A percentile compares a stretch with the other conserved stretches of the same genome.
Conservation (phyloP, 2,888 invertebrate species). For the Scaptomyza polygonia region DNA sequence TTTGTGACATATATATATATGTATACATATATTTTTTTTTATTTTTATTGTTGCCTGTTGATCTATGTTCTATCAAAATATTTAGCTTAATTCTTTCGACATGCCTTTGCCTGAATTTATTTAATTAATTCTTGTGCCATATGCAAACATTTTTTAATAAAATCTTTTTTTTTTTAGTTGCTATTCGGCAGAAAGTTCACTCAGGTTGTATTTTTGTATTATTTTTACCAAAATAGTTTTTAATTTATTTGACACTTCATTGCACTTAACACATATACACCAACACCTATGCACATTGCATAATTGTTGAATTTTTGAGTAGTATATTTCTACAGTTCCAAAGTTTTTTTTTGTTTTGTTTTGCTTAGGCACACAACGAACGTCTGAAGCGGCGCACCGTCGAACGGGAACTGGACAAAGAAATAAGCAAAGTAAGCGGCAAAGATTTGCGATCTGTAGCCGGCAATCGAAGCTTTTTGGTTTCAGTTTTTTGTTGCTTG, state of each 20-base stretch:
- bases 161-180: constrained; percentile 10
- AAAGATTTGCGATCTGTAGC: constrained; percentile 44
- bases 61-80: constrained; percentile 62
- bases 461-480: constrained; percentile 55
- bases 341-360: constrained; percentile 1
- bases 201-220: constrained; percentile 11
- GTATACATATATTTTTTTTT: constrained; percentile 26
- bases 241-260: constrained; percentile 35
- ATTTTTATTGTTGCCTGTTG: constrained; percentile 34
- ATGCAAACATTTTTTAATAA: constrained; percentile 33
- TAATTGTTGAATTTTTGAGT: constrained; percentile 26
- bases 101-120: constrained; percentile 61
- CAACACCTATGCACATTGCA: constrained; percentile 35
- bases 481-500: constrained; percentile 12
- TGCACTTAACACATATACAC: constrained; percentile 23
- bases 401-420: constrained; percentile 72
- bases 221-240: constrained; percentile 25
- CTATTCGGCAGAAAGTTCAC: constrained; percentile 32
- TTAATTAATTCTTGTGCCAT: constrained; percentile 49
- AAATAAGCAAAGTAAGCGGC: constrained; percentile 15
- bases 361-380: constrained; percentile 24
- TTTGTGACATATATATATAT: too few species aligned
- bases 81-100: constrained; percentile 50
- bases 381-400: constrained; percentile 66
- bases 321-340: neutral